Conservation (phyloP, 1,140 invertebrate species). For the Brachionus calyciflorus region DNA sequence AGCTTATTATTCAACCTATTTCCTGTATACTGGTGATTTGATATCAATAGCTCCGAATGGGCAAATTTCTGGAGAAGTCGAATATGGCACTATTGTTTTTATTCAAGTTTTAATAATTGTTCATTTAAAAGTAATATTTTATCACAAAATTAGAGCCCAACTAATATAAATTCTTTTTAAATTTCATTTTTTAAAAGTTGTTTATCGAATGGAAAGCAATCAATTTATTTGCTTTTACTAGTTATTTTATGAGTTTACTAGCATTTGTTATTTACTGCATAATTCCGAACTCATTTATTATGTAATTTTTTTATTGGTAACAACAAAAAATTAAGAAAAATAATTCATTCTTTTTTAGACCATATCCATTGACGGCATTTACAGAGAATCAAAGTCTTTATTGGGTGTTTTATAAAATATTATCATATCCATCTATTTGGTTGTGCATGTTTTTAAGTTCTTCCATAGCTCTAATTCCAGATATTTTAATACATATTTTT, state of each 20-base stretch:
- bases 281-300: slow-evolving; percentile 19
- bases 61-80: background rate
- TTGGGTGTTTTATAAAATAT: slow-evolving; percentile 66
- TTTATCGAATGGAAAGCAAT: slow-evolving; percentile 25
- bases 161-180: background rate
- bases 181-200: background rate
- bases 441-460: slow-evolving; percentile 65
- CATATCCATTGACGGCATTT: slow-evolving; percentile 43
- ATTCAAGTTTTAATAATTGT: slow-evolving; percentile 23
- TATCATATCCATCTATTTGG: slow-evolving; percentile 66
- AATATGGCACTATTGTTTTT: slow-evolving; percentile 21
- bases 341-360: background rate
- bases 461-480: slow-evolving; percentile 66
- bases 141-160: background rate
- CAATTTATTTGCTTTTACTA: background rate
- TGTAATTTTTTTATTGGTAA: background rate
- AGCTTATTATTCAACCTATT: slow-evolving; percentile 33
- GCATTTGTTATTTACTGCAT: slow-evolving; percentile 5
- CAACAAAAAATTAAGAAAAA: background rate
- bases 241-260: background rate
- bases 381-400: slow-evolving; percentile 61
- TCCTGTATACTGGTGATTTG: background rate
- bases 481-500: slow-evolving; percentile 57
- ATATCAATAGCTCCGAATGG: background rate
- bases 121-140: slow-evolving; percentile 13